Base-by-base conservation (phyloP, 2,797 vertebrate species). In the Setipinna tenuifilis region DNA sequence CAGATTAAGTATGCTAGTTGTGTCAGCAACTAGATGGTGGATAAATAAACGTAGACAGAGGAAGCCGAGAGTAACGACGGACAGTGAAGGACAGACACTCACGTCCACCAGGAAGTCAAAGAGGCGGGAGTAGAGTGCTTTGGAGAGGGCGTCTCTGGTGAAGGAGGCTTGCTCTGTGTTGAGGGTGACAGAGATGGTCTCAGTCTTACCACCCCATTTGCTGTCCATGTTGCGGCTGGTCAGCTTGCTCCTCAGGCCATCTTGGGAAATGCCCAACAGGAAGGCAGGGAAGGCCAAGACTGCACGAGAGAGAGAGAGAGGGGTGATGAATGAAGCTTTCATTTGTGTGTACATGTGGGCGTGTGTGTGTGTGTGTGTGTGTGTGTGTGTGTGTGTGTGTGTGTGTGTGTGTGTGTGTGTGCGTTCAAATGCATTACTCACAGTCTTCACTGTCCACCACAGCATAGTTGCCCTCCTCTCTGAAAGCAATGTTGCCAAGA, bases 181-280 rank as follows among this genome's bases (percentile, higher is more conserved):
- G 80, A 97, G 89, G 2, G 96, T 97, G 44, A 97, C 96, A 0
- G 95, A 91, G 88, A 97, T 96, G 86, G 92, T 93, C 89, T 97
- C 96, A 0, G 92, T 94, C 91, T 94, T 95, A 2, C 96, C 96
- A 0, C 96, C 96, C 96, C 96, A 97, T 88, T 96, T 96, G 89
- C 96, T 96, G 93, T 97, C 96, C 95, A 97, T 96, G 1, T 91
- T 89, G 83, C 96, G 92, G 88, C 96, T 96, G 88, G 96, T 97
- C 87, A 97, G 90, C 82, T 96, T 97, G 23, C 90, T 93, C 90
- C 93, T 94, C 17, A 97, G 93, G 0, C 94, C 92, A 0, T 95
- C 93, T 91, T 96, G 95, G 87, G 93, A 86, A 59, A 96, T 95
- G 0, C 96, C 96, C 89, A 97, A 44, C 86, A 97, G 92, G 91